Evolutionary conservation across 2,113 vertebrate species (phyloP).

Genomic region (Trogon melanurus): DNA sequence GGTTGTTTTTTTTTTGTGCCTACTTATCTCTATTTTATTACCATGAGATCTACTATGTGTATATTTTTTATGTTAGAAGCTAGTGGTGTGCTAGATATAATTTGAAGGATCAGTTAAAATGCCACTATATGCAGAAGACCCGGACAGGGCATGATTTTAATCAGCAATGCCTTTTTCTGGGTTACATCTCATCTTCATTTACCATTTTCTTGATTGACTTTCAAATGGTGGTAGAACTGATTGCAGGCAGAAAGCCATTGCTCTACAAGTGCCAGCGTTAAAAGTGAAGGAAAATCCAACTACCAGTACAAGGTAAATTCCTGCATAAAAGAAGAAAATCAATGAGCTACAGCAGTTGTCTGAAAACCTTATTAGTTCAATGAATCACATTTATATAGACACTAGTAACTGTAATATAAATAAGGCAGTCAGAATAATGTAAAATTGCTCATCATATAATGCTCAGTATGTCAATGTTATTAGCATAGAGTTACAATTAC

Average conservation of each 20-base stretch:
- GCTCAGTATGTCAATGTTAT: constrained; percentile 51
- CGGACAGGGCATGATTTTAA: neutral
- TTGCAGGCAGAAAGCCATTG: neutral
- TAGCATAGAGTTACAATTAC: constrained; percentile 43
- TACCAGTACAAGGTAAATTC: neutral
- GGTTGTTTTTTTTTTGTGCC: neutral
- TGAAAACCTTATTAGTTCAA: constrained; percentile 59
- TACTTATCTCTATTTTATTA: neutral
- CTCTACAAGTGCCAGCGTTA: neutral
- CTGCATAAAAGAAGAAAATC: neutral
- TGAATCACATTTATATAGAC: constrained; percentile 49
- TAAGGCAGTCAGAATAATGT: constrained; percentile 42
- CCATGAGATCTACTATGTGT: neutral
- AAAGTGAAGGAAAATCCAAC: neutral
- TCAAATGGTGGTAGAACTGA: neutral
- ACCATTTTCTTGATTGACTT: neutral
- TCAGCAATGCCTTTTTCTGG: neutral
- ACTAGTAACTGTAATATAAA: constrained; percentile 58
- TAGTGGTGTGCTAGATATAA: neutral
- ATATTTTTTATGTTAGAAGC: neutral
- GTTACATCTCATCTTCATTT: neutral
- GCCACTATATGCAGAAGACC: neutral
- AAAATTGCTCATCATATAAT: constrained; percentile 52
- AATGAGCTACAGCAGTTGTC: constrained; percentile 14
- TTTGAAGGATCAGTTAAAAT: neutral